These are phyloP conservation scores for Dichetophora obliterata DNA, from an alignment of 2,888 invertebrate species.

Conservation along the genomic window DNA sequence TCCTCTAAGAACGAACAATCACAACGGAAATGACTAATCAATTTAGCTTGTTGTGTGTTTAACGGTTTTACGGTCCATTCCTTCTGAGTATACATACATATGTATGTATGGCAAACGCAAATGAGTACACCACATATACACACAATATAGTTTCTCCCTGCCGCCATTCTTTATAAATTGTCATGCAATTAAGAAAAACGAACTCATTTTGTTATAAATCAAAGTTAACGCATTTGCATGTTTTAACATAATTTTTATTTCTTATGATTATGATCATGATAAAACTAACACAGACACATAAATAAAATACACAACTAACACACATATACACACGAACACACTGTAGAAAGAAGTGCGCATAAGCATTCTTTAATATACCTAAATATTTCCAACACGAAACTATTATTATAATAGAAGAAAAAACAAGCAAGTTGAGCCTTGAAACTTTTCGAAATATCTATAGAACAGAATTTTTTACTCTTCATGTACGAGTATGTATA, in stretches of 20 bases:
- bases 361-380: conserved; percentile 13
- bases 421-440: conserved; percentile 8
- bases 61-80: not conserved
- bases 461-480: not conserved
- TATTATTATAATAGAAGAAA: conserved; percentile 62
- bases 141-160: not conserved
- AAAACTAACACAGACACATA: conserved; percentile 29
- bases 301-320: not conserved
- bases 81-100: not conserved
- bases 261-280: conserved; percentile 48
- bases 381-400: conserved; percentile 63
- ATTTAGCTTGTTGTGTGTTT: conserved; percentile 1
- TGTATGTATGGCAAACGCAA: not conserved
- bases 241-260: conserved; percentile 65
- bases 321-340: not conserved
- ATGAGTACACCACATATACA: not conserved
- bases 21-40: conserved; percentile 14
- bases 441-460: not conserved
- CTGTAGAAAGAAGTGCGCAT: not conserved
- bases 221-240: conserved; percentile 65
- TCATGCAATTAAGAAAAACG: conserved; percentile 5
- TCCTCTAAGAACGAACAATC: not conserved
- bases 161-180: not conserved
- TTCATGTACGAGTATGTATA: not conserved
- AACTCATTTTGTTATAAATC: conserved; percentile 56